Conservation (phyloP, 1,140 invertebrate genomes). For the Heliconius nattereri region DNA sequence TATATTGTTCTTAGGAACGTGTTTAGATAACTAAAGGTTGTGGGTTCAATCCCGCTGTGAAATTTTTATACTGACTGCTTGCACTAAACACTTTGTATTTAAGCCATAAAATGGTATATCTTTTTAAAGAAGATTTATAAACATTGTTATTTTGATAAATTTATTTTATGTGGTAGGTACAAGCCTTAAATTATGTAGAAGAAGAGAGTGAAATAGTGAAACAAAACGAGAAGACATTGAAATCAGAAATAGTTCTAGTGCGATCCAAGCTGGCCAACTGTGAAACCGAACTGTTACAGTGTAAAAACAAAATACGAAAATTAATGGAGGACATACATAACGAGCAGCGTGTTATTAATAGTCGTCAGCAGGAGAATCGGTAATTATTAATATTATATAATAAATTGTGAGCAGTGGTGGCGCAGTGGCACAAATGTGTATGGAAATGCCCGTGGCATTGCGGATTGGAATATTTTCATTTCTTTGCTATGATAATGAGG, state of each 20-base stretch:
- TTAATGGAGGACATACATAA: slow-evolving; percentile 84
- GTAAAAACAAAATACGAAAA: slow-evolving; percentile 93
- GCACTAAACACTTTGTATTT: too few relatives aligned
- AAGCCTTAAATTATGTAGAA: slow-evolving; percentile 89
- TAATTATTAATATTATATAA: slow-evolving; percentile 28
- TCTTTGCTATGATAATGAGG: too few relatives aligned
- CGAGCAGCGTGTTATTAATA: slow-evolving; percentile 62
- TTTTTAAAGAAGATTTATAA: too few relatives aligned
- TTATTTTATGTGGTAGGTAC: slow-evolving; percentile 80
- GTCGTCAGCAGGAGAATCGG: slow-evolving; percentile 71
- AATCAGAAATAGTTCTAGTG: slow-evolving; percentile 91
- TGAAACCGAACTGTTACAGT: slow-evolving; percentile 92
- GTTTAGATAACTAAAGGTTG: neutral
- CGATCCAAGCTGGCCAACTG: slow-evolving; percentile 92
- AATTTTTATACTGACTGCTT: too few relatives aligned
- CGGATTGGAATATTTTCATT: too few relatives aligned
- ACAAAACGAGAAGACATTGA: slow-evolving; percentile 92
- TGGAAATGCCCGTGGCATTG: too few relatives aligned
- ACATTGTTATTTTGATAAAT: neutral
- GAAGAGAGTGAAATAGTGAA: slow-evolving; percentile 94
- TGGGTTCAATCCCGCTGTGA: too few relatives aligned
- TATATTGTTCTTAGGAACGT: neutral
- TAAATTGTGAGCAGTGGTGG: neutral
- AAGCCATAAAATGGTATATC: too few relatives aligned
- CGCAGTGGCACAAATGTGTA: too few relatives aligned